Conservation (phyloP, 1,140 invertebrate species). For the Antheraea mylitta region DNA sequence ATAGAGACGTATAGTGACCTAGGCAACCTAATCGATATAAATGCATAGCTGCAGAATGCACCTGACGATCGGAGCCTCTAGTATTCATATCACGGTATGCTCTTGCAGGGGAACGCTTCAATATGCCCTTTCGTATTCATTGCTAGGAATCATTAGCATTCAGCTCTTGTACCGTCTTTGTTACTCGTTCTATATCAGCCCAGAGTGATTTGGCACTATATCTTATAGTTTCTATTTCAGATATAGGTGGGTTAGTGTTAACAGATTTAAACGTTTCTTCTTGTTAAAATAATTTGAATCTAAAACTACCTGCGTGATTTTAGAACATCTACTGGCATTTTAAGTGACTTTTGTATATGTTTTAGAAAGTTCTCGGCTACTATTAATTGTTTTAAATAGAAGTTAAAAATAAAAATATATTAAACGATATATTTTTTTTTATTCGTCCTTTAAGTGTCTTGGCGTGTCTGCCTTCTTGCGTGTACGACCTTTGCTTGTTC, state of each 20-base stretch:
- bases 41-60: slow-evolving; percentile 4
- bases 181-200: neutral
- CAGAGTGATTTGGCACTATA: neutral
- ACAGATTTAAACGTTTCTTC: neutral
- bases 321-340: too few species aligned
- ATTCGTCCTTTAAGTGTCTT: too few species aligned
- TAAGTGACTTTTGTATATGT: too few species aligned
- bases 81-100: slow-evolving; percentile 3
- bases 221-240: neutral
- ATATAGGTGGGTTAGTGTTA: neutral
- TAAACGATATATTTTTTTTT: too few species aligned
- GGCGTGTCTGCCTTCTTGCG: too few species aligned
- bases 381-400: too few species aligned
- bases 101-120: slow-evolving; percentile 1
- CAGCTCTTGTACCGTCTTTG: neutral
- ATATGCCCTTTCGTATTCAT: slow-evolving; percentile 6
- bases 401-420: too few species aligned
- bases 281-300: too few species aligned
- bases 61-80: neutral
- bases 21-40: slow-evolving; percentile 1
- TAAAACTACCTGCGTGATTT: too few species aligned
- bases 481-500: too few species aligned
- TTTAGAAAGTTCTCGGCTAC: too few species aligned
- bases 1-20: neutral
- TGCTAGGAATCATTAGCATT: neutral